phyloP scores from a whole-genome alignment of 1,140 invertebrate genomes.

The Samia ricini region DNA sequence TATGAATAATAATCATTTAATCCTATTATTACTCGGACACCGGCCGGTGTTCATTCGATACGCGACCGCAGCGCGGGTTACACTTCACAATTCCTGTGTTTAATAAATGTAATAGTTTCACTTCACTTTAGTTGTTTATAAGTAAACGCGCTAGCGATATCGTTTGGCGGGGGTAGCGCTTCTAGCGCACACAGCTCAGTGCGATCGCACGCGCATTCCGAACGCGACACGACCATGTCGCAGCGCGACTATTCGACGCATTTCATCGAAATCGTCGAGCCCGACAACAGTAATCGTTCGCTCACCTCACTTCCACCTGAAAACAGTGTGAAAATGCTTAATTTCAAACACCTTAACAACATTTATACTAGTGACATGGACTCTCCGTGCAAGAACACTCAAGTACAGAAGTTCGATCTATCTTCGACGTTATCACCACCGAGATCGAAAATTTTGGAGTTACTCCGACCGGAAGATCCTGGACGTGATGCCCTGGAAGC shows the following conservation, averaged over 20 bases:
- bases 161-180: not conserved
- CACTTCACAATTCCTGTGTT: not conserved
- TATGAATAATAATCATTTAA: not conserved
- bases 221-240: conserved; percentile 38
- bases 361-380: not conserved
- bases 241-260: conserved; percentile 19
- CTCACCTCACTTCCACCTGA: conserved; percentile 47
- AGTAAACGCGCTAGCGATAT: conserved; percentile 8
- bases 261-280: conserved; percentile 51
- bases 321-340: conserved; percentile 54
- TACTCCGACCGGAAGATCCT: conserved; percentile 60
- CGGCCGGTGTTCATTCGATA: not conserved
- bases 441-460: conserved; percentile 57
- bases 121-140: not conserved
- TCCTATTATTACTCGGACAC: not conserved
- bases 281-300: conserved; percentile 43
- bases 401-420: conserved; percentile 49
- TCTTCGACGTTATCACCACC: conserved; percentile 51
- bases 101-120: not conserved
- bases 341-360: conserved; percentile 30
- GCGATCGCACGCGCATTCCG: conserved; percentile 34
- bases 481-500: conserved; percentile 60
- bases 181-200: not conserved
- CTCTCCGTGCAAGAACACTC: not conserved
- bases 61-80: not conserved